phyloP scores from a whole-genome alignment of 2,888 invertebrate species.

The Argyresthia albistria region DNA sequence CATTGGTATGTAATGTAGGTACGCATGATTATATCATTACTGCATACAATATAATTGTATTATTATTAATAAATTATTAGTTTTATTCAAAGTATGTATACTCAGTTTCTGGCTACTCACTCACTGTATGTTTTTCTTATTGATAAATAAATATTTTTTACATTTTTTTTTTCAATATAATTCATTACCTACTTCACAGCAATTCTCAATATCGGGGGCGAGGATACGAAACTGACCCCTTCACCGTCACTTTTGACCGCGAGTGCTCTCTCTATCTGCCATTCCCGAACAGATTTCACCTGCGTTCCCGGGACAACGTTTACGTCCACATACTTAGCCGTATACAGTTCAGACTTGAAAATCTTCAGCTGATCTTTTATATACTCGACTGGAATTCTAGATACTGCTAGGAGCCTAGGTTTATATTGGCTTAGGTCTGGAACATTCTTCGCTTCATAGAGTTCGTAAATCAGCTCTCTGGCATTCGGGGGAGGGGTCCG shows the following conservation, averaged over 20 bases:
- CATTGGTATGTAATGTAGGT: too few relatives aligned
- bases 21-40: too few relatives aligned
- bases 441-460: slow-evolving; percentile 45
- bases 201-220: slow-evolving; percentile 35
- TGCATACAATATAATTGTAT: too few relatives aligned
- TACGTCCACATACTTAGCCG: slow-evolving; percentile 38
- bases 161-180: too few relatives aligned
- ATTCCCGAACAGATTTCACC: slow-evolving; percentile 48
- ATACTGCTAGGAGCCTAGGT: slow-evolving; percentile 42
- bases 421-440: slow-evolving; percentile 26
- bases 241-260: background rate
- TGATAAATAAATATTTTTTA: too few relatives aligned
- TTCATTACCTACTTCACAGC: too few relatives aligned
- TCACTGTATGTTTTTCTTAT: too few relatives aligned
- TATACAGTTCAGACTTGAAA: slow-evolving; percentile 38
- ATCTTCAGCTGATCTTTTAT: slow-evolving; percentile 41
- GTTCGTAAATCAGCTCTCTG: slow-evolving; percentile 40
- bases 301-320: slow-evolving; percentile 45
- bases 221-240: background rate
- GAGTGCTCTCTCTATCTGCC: slow-evolving; percentile 39
- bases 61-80: too few relatives aligned
- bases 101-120: too few relatives aligned
- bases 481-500: slow-evolving; percentile 40
- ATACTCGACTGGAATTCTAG: slow-evolving; percentile 46
- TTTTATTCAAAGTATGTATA: too few relatives aligned